These are phyloP conservation scores for Diphyllodes magnificus DNA, from an alignment of 2,113 vertebrate genomes.

Conservation along the genomic window DNA sequence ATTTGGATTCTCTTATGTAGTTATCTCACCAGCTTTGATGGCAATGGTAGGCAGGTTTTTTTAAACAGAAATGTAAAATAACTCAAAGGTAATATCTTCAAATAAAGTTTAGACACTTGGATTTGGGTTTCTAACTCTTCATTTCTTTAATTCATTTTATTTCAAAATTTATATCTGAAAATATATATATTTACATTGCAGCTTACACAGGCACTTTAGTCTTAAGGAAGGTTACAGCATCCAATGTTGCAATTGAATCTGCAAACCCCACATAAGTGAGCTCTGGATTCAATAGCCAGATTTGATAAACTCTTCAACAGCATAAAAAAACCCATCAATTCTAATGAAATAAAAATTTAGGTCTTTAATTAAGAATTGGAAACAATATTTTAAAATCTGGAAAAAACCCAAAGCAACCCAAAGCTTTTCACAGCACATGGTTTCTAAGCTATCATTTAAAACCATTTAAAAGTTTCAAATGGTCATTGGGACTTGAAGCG, in stretches of 20 bases:
- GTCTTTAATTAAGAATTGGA: neutral
- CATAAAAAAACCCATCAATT: neutral
- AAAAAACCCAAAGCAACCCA: accelerated
- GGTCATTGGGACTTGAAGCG: no score
- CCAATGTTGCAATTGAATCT: neutral
- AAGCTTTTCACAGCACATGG: accelerated
- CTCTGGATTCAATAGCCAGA: neutral
- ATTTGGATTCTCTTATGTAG: accelerated
- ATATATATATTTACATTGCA: neutral
- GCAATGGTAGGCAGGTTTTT: neutral
- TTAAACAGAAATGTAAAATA: neutral
- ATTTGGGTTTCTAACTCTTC: neutral
- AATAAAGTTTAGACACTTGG: neutral
- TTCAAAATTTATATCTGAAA: neutral
- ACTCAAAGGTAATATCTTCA: neutral
- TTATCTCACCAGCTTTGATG: neutral
- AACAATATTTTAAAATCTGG: neutral
- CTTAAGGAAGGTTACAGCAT: neutral
- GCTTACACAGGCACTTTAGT: neutral
- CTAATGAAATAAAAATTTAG: neutral
- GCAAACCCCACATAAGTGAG: neutral
- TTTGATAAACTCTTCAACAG: neutral
- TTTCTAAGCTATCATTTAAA: neutral
- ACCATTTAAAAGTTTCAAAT: neutral
- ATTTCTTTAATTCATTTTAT: neutral